A percentile compares a stretch with the other conserved stretches of the same genome.
Evolutionary conservation across 1,140 invertebrate species (phyloP).

Genomic region (Cepaea nemoralis): DNA sequence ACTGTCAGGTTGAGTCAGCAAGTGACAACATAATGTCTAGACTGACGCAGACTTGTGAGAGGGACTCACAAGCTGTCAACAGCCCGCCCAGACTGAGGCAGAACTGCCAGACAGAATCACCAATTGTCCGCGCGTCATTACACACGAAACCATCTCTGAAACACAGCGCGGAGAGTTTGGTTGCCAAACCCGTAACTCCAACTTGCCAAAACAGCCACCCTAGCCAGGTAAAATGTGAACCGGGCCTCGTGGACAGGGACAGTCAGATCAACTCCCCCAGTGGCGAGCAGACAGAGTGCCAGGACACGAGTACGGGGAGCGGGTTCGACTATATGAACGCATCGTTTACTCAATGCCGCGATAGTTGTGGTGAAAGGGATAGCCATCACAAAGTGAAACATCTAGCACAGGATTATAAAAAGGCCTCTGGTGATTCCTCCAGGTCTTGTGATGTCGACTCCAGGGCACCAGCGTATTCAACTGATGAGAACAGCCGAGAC

Average conservation of each 20-base stretch:
- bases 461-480: neutral
- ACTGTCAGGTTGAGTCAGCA: too few species aligned
- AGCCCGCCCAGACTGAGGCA: too few species aligned
- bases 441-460: neutral
- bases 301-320: neutral
- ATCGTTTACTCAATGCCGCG: neutral
- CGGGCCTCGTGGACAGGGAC: neutral
- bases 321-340: neutral
- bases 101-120: too few species aligned
- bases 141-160: constrained; percentile 29
- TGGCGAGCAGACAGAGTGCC: neutral
- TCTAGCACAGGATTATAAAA: neutral
- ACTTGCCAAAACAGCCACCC: neutral
- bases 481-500: constrained; percentile 17
- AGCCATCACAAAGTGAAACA: neutral
- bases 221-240: neutral
- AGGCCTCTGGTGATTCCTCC: neutral
- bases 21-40: too few species aligned
- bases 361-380: neutral
- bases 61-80: too few species aligned
- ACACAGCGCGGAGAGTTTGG: constrained; percentile 38
- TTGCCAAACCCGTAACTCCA: neutral
- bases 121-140: too few species aligned
- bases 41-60: too few species aligned
- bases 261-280: neutral